A percentile compares a stretch with the other conserved stretches of the same genome.
These are phyloP conservation scores for Paramisgurnus dabryanus DNA, from an alignment of 2,113 vertebrate genomes.

Conservation along the genomic window DNA sequence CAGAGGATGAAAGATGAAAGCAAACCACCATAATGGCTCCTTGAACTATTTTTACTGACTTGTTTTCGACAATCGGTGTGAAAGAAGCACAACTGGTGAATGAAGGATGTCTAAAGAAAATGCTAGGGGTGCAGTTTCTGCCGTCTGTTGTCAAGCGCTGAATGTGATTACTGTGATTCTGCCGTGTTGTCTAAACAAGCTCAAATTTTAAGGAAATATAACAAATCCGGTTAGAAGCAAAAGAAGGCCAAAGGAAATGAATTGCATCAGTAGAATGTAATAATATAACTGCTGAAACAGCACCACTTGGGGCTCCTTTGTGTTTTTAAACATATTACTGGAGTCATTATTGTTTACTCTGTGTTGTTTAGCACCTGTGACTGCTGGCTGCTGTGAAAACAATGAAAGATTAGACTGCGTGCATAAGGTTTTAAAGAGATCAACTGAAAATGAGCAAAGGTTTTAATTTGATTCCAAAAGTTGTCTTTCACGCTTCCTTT, in stretches of 20 bases:
- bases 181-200: neutral
- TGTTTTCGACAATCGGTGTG: conserved; percentile 69
- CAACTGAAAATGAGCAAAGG: neutral
- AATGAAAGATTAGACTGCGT: neutral
- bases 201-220: conserved; percentile 13
- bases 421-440: conserved; percentile 6
- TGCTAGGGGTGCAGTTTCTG: conserved; percentile 51
- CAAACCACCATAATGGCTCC: conserved; percentile 65
- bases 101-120: conserved; percentile 37
- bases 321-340: conserved; percentile 18
- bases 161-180: conserved; percentile 37
- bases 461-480: neutral
- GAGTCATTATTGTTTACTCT: conserved; percentile 20
- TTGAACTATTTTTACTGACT: conserved; percentile 73
- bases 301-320: conserved; percentile 14
- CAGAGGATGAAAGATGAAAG: conserved; percentile 77
- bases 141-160: conserved; percentile 39
- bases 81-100: conserved; percentile 15
- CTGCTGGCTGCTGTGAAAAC: neutral
- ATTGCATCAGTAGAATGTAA: conserved; percentile 20
- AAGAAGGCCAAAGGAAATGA: conserved; percentile 24
- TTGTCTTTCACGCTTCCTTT: neutral
- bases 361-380: conserved; percentile 19
- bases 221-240: neutral
- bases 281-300: conserved; percentile 27